Evolutionary conservation across 2,888 invertebrate species (phyloP), one percentile per base, ranked within the genome.

Genomic region (Augiades crinisus): DNA sequence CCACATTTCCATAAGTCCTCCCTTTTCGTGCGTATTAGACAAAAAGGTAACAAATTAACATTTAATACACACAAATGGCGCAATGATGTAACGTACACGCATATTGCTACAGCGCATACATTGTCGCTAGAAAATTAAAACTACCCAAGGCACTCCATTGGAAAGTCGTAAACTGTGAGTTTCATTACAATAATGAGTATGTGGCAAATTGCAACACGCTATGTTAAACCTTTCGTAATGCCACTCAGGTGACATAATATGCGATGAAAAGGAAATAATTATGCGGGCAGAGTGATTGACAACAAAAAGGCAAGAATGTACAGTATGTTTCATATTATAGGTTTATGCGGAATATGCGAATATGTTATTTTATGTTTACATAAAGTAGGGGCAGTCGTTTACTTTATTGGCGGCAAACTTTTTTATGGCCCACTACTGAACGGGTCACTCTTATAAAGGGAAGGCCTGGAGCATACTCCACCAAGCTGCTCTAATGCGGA

Each of bases 141-240:
- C 33, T 12, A 17, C 31, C 12, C 13, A 5, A 14, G n/a, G 13
- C 33, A 12, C 12, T 44, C 43, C 21, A 33, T 44, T 44, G 44
- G 34, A 45, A 45, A 34, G 22, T 24, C 34, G 21, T 44, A 44
- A 33, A 21, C 21, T 19, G 44, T 33, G 33, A 8, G 17, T 12
- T 31, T 43, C 43, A 45, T 45, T 45, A 45, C 45, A 45, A 24
- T 45, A 45, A 34, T 45, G 21, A 24, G 19, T 33, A 24, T 34
- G 16, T 34, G 31, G 44, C 44, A 33, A 44, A 44, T 44, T 44
- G 21, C 44, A n/a, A 19, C 44, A 33, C 14, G 12, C 30, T 8
- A 33, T 33, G 44, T 5, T 44, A 33, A 43, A 44, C 31, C 44
- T 44, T 44, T 44, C 44, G 31, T 44, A 44, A 44, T 21, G 19